These are phyloP conservation scores for Orchestia grillus DNA, from an alignment of 1,140 invertebrate species.

Conservation along the genomic window DNA sequence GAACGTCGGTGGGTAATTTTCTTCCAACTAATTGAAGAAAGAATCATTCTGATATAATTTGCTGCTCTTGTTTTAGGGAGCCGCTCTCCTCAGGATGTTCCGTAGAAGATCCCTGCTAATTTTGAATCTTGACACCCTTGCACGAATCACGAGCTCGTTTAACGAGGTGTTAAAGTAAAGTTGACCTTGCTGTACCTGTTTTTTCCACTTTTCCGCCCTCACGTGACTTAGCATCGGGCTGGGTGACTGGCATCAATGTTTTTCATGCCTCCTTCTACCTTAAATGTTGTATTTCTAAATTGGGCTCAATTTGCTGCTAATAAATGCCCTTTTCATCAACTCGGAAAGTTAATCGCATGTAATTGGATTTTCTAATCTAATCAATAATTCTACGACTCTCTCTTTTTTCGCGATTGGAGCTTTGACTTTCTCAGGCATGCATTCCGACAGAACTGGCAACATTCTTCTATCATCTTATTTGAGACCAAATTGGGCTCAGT, in stretches of 20 bases:
- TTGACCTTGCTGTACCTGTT: background rate
- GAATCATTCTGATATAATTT: no score
- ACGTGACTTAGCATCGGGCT: background rate
- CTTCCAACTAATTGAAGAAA: no score
- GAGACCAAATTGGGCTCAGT: background rate
- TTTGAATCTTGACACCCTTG: background rate
- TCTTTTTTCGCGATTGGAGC: background rate
- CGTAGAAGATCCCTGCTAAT: no score
- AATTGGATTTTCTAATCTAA: background rate
- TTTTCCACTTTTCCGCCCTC: background rate
- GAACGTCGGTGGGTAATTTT: no score
- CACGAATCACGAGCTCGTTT: background rate
- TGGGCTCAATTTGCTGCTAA: background rate
- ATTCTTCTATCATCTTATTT: background rate
- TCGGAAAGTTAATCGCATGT: background rate
- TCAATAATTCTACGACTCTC: background rate
- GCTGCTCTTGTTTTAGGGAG: no score
- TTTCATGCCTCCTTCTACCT: background rate
- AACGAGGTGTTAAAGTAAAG: background rate
- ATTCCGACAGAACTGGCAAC: background rate
- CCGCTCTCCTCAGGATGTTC: no score
- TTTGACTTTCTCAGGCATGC: background rate
- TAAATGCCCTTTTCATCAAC: background rate
- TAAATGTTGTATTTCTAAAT: background rate
- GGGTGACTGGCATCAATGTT: background rate